phyloP scores from a whole-genome alignment of 2,797 vertebrate genomes.

The Synaphobranchus kaupii region DNA sequence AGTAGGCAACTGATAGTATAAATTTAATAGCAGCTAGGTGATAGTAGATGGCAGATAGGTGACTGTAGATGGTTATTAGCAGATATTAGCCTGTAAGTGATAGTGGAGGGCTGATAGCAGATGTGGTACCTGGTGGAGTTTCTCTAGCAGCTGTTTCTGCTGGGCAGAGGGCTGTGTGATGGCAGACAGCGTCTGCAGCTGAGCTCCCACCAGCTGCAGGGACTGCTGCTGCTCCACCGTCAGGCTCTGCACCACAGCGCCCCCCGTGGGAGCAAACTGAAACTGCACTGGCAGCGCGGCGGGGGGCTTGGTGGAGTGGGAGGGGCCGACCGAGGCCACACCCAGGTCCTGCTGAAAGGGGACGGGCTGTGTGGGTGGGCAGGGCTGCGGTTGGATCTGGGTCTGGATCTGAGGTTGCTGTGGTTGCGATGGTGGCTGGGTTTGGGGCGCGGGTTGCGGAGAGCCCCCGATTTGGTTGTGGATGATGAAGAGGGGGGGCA shows the following conservation, averaged over 20 bases:
- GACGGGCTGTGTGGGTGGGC: constrained; percentile 59
- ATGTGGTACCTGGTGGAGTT: constrained; percentile 84
- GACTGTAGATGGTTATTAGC: not conserved
- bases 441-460: constrained; percentile 67
- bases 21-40: not conserved
- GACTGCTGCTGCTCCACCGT: constrained; percentile 64
- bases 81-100: not conserved
- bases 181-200: constrained; percentile 79
- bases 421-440: constrained; percentile 53
- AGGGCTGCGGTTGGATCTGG: constrained; percentile 60
- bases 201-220: constrained; percentile 71
- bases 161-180: constrained; percentile 76
- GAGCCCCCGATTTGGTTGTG: constrained; percentile 81
- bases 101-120: no score
- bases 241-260: constrained; percentile 35
- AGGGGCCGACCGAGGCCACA: constrained; percentile 50
- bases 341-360: constrained; percentile 64
- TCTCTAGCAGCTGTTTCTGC: constrained; percentile 86
- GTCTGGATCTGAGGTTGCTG: constrained; percentile 71
- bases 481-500: constrained; percentile 81
- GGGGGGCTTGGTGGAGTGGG: constrained; percentile 72
- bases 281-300: constrained; percentile 61
- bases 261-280: constrained; percentile 53
- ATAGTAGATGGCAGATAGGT: not conserved
- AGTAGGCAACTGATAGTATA: not conserved